Evolutionary conservation across 2,113 vertebrate genomes (phyloP), one percentile per base, ranked within the genome.

Genomic region (Podarcis raffonei): DNA sequence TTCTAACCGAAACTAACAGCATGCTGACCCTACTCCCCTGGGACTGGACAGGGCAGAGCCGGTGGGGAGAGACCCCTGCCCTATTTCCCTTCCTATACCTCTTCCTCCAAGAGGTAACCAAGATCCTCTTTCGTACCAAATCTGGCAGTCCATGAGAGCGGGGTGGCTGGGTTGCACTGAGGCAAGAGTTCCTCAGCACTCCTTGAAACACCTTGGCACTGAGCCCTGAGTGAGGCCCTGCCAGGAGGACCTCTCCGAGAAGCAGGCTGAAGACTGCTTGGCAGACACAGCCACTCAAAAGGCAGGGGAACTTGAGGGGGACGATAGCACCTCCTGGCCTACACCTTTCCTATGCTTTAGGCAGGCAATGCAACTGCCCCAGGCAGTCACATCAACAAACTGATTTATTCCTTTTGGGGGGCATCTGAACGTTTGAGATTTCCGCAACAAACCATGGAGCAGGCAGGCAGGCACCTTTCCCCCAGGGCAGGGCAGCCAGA

Each of bases 371-470:
- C 69, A 30, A 23, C 23, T 23, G 23, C 37, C 23, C n/a, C 20
- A 30, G 39, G 79, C 37, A 4, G 66, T 66, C 27, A 3, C 8
- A 11, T 15, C 8, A 42, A 77, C 5, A 6, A 3, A 39, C 6
- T 1, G 8, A 6, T 22, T 71, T 1, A 11, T 20, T 53, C 11
- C 66, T 78, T 79, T 68, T 30, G 5, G 18, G n/a, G 65, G 25
- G 32, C 27, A 13, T 11, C 22, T 25, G 20, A 57, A 5, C 15
- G 2, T 72, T 12, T 69, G 30, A 39, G 25, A 37, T 42, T 20
- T n/a, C 84, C 27, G 6, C 35, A 20, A 0, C 15, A 1, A 83
- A 0, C n/a, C 1, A 1, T 3, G 4, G 20, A 25, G 27, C 1
- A 2, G 4, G 15, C 4, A 27, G 22, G 18, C 2, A 35, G 72